These are phyloP conservation scores for Saimiri boliviensis DNA, from an alignment of 2,113 vertebrate species.

Conservation along the genomic window DNA sequence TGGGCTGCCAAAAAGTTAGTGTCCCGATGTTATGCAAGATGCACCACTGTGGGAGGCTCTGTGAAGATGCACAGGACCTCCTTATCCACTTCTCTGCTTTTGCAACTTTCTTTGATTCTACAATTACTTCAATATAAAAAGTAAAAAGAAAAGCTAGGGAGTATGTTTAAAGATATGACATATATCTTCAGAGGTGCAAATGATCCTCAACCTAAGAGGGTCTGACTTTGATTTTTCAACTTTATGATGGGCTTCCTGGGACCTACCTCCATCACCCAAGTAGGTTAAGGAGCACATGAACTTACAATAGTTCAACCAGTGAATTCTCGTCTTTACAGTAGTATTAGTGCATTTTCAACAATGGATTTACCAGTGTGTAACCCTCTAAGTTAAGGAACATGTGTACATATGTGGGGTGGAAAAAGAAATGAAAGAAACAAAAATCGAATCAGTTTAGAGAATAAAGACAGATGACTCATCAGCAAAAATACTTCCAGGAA, in stretches of 20 bases:
- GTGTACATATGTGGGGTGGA: background rate
- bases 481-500: background rate
- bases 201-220: background rate
- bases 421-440: background rate
- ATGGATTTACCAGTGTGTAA: background rate
- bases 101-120: background rate
- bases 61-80: background rate
- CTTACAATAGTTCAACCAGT: background rate
- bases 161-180: background rate
- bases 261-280: background rate
- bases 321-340: background rate
- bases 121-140: background rate
- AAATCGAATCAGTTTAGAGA: background rate
- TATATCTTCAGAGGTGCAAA: background rate
- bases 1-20: fast-evolving
- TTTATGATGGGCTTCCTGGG: background rate
- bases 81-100: background rate
- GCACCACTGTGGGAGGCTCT: background rate
- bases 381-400: background rate
- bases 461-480: too few species aligned
- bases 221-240: background rate
- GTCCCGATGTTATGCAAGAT: fast-evolving
- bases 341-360: background rate
- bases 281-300: too few species aligned
- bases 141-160: background rate